Evolutionary conservation across 2,797 vertebrate species (phyloP).

Genomic region (Coccyzus lansbergi): DNA sequence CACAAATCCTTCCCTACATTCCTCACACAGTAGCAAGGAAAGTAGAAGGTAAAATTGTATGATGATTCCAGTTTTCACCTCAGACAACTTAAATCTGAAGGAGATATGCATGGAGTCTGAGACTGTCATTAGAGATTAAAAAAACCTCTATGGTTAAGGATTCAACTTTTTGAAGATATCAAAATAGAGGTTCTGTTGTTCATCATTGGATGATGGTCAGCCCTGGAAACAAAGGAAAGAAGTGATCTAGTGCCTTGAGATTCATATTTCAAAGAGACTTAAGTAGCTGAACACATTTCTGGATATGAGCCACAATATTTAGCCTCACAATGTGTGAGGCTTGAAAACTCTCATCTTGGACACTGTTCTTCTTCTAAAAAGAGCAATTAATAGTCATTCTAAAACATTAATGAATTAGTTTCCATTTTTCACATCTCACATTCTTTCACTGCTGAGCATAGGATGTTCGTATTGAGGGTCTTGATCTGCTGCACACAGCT

Average conservation of each 20-base stretch:
- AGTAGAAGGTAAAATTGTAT: not conserved
- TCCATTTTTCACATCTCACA: not conserved
- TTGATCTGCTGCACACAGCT: not conserved
- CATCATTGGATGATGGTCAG: not conserved
- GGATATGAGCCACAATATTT: not conserved
- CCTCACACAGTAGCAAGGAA: not conserved
- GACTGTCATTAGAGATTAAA: not conserved
- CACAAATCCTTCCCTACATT: conserved; percentile 2
- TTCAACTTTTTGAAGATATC: not conserved
- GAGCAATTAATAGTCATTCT: not conserved
- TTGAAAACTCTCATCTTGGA: not conserved
- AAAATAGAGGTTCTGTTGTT: not conserved
- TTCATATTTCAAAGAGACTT: not conserved
- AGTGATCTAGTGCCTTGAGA: not conserved
- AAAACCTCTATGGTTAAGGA: not conserved
- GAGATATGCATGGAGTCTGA: not conserved
- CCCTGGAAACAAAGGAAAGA: not conserved
- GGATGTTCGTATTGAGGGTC: not conserved
- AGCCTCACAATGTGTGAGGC: fast-evolving
- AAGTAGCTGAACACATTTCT: not conserved
- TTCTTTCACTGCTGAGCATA: not conserved
- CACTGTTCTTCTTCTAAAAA: not conserved
- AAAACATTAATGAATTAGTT: not conserved
- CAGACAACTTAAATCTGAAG: not conserved
- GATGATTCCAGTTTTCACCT: not conserved